Evolutionary conservation across 2,797 vertebrate species (phyloP), one percentile per base, ranked within the genome.

Genomic region (Mus spretus): DNA sequence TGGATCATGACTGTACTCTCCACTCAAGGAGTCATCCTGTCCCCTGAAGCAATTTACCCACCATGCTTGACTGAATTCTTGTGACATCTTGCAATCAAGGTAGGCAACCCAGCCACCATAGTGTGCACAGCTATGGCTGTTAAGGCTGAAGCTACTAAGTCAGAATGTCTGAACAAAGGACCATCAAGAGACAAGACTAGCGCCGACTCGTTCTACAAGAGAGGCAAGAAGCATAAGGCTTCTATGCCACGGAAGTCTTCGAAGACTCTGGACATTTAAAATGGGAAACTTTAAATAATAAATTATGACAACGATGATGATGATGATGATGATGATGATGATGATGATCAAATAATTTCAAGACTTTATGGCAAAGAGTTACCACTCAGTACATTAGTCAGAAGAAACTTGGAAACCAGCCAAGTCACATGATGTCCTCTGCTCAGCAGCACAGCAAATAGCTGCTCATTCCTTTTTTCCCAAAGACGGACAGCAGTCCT

Each of bases 291-390:
- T 72, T 15, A 17, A 50, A 34, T 47, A 47, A 34, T 24, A 17
- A 84, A 26, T 37, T 1, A 37, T 24, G 6, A 12, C 50, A 50
- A 50, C 10, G 55, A 24, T 24, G 6, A 20, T 6, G 1, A 12
- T 6, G 7, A 79, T 22, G 17, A 55, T 22, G 47, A 79, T 12
- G 31, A 55, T 13, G 3, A 83, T 59, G 12, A 72, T 79, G 55
- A 89, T n/a, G n/a, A n/a, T n/a, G n/a, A n/a, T n/a, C n/a, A n/a
- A 93, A 94, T 88, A 17, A 28, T 88, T 96, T 97, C 72, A 75
- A 96, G 87, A 94, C 65, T 79, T 97, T 92, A 96, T 67, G 84
- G 70, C 8, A 88, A 95, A 95, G 44, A 85, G 91, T 91, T 57
- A 84, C 92, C 19, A 87, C 59, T 50, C 70, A 93, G 57, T 50